A percentile compares a stretch with the other conserved stretches of the same genome.
These are phyloP conservation scores for Acanthosepion esculentum DNA, from an alignment of 2,888 invertebrate species.

Conservation along the genomic window DNA sequence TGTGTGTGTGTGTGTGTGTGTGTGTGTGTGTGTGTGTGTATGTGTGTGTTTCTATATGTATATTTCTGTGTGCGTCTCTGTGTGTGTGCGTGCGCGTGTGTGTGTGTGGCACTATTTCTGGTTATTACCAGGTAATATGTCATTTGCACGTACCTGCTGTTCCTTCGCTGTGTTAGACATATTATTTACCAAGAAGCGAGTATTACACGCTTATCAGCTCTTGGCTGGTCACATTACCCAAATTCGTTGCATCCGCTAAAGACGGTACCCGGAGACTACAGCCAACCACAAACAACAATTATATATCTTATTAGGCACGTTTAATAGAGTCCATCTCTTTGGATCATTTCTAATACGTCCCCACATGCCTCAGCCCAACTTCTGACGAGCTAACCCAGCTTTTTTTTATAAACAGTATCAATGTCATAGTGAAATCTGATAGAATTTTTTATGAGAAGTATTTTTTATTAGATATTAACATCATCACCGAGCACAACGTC, in stretches of 20 bases:
- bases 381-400: not conserved
- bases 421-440: slow-evolving; percentile 18
- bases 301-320: not conserved
- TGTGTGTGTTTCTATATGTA: not conserved
- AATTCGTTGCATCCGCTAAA: not conserved
- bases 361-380: not conserved
- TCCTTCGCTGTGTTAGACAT: not conserved
- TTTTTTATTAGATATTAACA: slow-evolving; percentile 17
- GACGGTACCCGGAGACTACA: not conserved
- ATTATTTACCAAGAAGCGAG: not conserved
- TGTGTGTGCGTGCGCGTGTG: not conserved
- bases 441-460: not conserved
- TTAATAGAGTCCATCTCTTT: not conserved
- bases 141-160: not conserved
- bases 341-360: not conserved
- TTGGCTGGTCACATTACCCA: not conserved
- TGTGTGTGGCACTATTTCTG: not conserved
- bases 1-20: not conserved
- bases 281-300: not conserved
- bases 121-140: not conserved
- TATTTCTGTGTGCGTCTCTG: not conserved
- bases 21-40: too few species aligned
- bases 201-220: not conserved
- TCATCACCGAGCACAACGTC: not conserved
- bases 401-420: slow-evolving; percentile 33